Evolutionary conservation across 2,797 vertebrate species (phyloP).

Genomic region (Alectoris magna): DNA sequence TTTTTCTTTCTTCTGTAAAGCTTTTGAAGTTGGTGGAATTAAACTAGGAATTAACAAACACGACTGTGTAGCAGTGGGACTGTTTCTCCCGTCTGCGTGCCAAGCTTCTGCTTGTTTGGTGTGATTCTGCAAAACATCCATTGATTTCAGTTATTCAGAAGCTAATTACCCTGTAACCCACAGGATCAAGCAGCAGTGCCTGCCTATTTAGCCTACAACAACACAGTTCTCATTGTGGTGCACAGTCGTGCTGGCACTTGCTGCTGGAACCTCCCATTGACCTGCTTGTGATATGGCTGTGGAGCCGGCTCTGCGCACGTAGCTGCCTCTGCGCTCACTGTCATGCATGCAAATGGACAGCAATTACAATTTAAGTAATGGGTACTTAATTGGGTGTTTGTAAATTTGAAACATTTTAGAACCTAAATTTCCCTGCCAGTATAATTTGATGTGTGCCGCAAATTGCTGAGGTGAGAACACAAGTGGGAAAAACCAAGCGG

Average conservation of each 20-base stretch:
- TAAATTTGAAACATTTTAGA: not conserved
- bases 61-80: not conserved
- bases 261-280: not conserved
- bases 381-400: not conserved
- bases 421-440: not conserved
- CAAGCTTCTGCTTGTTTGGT: constrained; percentile 36
- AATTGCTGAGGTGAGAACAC: not conserved
- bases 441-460: not conserved
- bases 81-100: constrained; percentile 20
- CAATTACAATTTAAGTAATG: not conserved
- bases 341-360: not conserved
- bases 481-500: not conserved
- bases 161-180: constrained; percentile 48
- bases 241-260: constrained; percentile 25
- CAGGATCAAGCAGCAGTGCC: constrained; percentile 26
- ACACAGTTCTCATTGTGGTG: not conserved
- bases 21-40: constrained; percentile 15
- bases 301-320: not conserved
- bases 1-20: not conserved
- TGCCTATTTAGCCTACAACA: constrained; percentile 8
- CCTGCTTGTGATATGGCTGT: not conserved
- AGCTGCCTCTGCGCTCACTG: not conserved
- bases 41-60: constrained; percentile 32
- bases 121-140: constrained; percentile 28
- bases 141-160: constrained; percentile 51